Percentiles rank a stretch among this genome's conserved stretches.
Conservation (phyloP, 2,888 invertebrate genomes). For the Choreutis nemorana region DNA sequence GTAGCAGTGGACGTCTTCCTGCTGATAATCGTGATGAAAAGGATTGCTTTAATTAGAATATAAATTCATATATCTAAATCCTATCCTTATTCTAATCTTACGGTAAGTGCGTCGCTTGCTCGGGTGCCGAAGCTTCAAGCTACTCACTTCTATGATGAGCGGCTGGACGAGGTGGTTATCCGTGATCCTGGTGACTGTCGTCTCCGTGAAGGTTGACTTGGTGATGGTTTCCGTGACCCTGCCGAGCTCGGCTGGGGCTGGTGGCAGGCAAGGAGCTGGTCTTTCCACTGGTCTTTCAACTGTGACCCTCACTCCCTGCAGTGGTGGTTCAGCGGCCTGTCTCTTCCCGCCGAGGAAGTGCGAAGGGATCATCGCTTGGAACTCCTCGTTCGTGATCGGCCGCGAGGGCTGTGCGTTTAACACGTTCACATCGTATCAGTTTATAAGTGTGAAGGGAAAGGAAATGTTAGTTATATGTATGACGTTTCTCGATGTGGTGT, state of each 20-base stretch:
- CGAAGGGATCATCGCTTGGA: constrained; percentile 94
- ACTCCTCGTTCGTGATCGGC: constrained; percentile 92
- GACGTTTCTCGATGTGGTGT: too few species aligned
- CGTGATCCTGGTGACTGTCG: constrained; percentile 92
- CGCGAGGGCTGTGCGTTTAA: constrained; percentile 72
- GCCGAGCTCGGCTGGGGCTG: constrained; percentile 84
- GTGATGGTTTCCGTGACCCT: constrained; percentile 94
- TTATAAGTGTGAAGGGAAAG: too few species aligned
- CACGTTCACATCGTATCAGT: constrained; percentile 58
- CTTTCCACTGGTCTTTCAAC: constrained; percentile 75
- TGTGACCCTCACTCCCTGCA: constrained; percentile 77
- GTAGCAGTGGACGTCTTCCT: too few species aligned
- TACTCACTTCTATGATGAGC: constrained; percentile 88
- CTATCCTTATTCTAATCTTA: too few species aligned
- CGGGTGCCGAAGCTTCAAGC: too few species aligned
- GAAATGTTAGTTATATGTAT: too few species aligned
- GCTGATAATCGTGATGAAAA: too few species aligned
- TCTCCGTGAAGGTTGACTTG: constrained; percentile 95
- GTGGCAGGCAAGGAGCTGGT: too few species aligned
- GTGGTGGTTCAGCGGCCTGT: constrained; percentile 27
- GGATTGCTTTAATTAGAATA: too few species aligned
- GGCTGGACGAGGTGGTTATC: constrained; percentile 89
- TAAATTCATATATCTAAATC: too few species aligned
- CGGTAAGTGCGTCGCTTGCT: too few species aligned
- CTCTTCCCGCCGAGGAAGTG: constrained; percentile 75